Evolutionary conservation across 2,888 invertebrate genomes (phyloP).

Genomic region (Ophion ellenae): DNA sequence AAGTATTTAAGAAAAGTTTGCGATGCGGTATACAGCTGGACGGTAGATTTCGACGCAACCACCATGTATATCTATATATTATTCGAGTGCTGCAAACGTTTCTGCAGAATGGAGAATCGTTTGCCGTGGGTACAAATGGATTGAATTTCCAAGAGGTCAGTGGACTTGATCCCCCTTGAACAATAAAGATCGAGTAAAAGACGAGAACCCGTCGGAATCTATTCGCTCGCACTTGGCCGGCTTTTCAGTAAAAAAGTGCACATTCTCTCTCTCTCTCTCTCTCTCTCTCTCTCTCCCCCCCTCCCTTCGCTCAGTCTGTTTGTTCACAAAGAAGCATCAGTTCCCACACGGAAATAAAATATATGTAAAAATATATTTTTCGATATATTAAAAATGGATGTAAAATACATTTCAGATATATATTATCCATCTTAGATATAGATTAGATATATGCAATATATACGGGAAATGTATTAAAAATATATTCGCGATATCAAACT

Average conservation of each 20-base stretch:
- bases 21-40: no score
- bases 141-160: constrained; percentile 33
- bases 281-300: neutral
- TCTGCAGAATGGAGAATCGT: constrained; percentile 1
- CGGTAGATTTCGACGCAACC: no score
- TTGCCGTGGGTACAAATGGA: constrained; percentile 17
- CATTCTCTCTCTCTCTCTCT: neutral
- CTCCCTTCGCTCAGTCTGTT: neutral
- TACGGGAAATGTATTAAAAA: no score
- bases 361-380: no score
- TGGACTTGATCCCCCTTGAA: constrained; percentile 29
- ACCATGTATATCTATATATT: neutral
- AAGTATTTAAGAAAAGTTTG: no score
- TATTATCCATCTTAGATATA: no score
- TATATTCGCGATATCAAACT: no score
- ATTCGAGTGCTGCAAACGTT: neutral
- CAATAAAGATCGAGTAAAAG: constrained; percentile 38
- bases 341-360: no score
- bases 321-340: neutral
- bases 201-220: constrained; percentile 50
- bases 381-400: no score
- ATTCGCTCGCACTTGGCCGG: constrained; percentile 49
- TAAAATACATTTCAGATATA: no score
- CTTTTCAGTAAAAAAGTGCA: constrained; percentile 30
- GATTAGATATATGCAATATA: no score